phyloP scores from a whole-genome alignment of 2,113 vertebrate genomes.

The Mesitornis unicolor region DNA sequence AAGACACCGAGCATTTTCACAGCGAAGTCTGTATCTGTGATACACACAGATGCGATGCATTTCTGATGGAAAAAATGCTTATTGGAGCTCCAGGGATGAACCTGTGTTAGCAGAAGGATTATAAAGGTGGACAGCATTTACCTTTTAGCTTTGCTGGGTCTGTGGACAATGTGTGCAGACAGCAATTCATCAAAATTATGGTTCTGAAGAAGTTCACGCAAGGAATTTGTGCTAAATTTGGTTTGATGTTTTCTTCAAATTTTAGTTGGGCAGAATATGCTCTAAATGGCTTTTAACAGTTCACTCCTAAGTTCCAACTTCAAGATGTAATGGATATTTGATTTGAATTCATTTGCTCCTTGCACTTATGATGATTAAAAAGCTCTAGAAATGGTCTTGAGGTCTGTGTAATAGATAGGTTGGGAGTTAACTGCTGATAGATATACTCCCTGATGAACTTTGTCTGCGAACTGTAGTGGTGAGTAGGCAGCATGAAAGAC shows the following conservation, averaged over 20 bases:
- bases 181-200: not conserved
- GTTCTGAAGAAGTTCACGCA: not conserved
- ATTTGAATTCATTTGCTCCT: not conserved
- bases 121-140: not conserved
- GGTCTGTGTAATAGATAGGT: not conserved
- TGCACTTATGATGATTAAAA: not conserved
- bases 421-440: not conserved
- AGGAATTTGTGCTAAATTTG: not conserved
- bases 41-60: accelerated
- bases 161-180: not conserved
- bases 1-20: not conserved
- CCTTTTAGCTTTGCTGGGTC: not conserved
- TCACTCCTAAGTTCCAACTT: accelerated
- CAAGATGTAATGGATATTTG: not conserved
- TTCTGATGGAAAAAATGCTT: not conserved
- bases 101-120: not conserved
- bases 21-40: not conserved
- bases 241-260: not conserved
- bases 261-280: not conserved
- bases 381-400: not conserved
- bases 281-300: not conserved
- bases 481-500: not conserved
- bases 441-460: not conserved
- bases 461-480: not conserved
- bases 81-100: not conserved